phyloP scores from a whole-genome alignment of 1,140 invertebrate species.

The Idris sp. region DNA sequence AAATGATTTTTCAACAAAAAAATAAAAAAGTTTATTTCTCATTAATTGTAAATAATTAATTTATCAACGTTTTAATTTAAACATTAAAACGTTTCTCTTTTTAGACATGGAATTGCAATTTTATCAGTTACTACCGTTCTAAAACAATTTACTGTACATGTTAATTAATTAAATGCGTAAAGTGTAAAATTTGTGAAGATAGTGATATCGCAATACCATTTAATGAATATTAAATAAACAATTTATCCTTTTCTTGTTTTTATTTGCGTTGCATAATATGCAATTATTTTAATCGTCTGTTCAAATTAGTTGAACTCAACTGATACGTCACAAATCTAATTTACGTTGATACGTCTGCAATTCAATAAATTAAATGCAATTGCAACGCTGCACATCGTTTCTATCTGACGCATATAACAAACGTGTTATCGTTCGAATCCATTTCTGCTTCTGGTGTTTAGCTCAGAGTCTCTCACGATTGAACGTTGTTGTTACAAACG shows the following conservation, averaged over 20 bases:
- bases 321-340: conserved; percentile 74
- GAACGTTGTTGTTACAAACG: conserved; percentile 42
- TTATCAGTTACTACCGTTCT: too few species aligned
- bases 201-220: conserved; percentile 1
- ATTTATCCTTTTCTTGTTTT: conserved; percentile 36
- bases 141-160: too few species aligned
- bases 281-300: conserved; percentile 70
- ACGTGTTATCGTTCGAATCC: conserved; percentile 72
- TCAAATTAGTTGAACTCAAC: conserved; percentile 72
- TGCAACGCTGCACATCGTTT: conserved; percentile 65
- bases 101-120: too few species aligned
- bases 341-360: conserved; percentile 68
- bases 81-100: too few species aligned
- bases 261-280: conserved; percentile 67
- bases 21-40: too few species aligned
- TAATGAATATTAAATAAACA: conserved; percentile 30
- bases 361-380: conserved; percentile 73
- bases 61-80: too few species aligned
- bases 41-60: too few species aligned
- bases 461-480: conserved; percentile 60
- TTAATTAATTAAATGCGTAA: conserved; percentile 3
- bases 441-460: conserved; percentile 64
- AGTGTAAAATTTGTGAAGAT: neutral
- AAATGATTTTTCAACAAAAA: conserved; percentile 1
- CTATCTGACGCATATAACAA: conserved; percentile 73